phyloP scores from a whole-genome alignment of 2,113 vertebrate species.

The Indicator maculatus region DNA sequence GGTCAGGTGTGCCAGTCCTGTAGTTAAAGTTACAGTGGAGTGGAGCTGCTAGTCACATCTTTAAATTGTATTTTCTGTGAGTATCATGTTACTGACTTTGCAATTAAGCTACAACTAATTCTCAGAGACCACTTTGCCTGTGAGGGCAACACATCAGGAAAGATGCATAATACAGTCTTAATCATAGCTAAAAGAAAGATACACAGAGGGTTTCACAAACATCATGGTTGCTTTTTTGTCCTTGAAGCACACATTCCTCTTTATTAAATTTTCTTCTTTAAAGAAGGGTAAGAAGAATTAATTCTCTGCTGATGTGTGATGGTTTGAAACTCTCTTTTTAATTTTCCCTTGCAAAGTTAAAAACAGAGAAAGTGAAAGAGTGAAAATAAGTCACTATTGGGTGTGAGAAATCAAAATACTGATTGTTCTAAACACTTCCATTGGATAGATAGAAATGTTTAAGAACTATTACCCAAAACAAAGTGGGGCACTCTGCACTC shows the following conservation, averaged over 20 bases:
- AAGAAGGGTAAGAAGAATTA: neutral
- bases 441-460: no score
- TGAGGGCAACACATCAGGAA: neutral
- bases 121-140: neutral
- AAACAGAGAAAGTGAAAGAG: no score
- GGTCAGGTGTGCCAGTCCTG: neutral
- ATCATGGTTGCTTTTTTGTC: neutral
- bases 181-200: neutral
- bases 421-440: no score
- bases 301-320: neutral
- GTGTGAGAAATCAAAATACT: no score
- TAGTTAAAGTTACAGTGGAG: neutral
- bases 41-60: neutral
- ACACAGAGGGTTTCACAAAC: neutral
- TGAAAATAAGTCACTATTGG: no score
- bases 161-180: no score
- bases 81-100: neutral
- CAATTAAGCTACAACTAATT: neutral
- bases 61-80: neutral
- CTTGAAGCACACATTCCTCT: neutral
- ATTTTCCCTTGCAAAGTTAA: no score
- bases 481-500: no score
- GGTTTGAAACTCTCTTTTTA: no score
- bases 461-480: no score
- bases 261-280: neutral